Conservation (phyloP, 2,888 invertebrate species). For the Embidobia sp. region DNA sequence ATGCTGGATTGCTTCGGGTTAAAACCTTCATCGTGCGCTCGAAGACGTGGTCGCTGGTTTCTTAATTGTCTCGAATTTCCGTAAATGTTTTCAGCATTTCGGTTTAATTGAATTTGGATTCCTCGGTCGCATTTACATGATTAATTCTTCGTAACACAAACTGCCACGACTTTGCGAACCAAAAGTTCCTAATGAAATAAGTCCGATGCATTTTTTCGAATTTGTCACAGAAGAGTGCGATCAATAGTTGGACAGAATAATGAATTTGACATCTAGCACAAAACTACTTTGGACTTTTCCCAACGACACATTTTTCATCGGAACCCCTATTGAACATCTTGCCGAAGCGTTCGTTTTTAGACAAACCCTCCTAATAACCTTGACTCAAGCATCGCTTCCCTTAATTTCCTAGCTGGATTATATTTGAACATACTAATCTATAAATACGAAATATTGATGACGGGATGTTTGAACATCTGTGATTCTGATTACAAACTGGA, state of each 20-base stretch:
- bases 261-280: slow-evolving; percentile 7
- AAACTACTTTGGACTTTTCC: slow-evolving; percentile 9
- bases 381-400: slow-evolving; percentile 17
- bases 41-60: too few relatives aligned
- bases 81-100: too few relatives aligned
- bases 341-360: slow-evolving; percentile 9
- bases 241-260: slow-evolving; percentile 12
- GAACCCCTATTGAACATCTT: slow-evolving; percentile 10
- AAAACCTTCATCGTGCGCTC: too few relatives aligned
- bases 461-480: slow-evolving; percentile 47
- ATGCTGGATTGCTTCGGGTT: too few relatives aligned
- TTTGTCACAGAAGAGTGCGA: slow-evolving; percentile 4
- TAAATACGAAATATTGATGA: slow-evolving; percentile 46
- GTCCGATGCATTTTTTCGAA: too few relatives aligned
- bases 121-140: too few relatives aligned
- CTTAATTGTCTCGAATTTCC: too few relatives aligned
- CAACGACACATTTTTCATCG: slow-evolving; percentile 15
- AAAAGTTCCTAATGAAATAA: too few relatives aligned
- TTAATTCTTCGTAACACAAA: too few relatives aligned
- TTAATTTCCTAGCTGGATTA: slow-evolving; percentile 24
- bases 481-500: slow-evolving; percentile 22
- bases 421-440: slow-evolving; percentile 39
- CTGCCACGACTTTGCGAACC: too few relatives aligned
- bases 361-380: slow-evolving; percentile 19
- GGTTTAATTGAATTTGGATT: too few relatives aligned